These are phyloP conservation scores for Eilema depressum DNA, from an alignment of 2,888 invertebrate species.

Conservation along the genomic window DNA sequence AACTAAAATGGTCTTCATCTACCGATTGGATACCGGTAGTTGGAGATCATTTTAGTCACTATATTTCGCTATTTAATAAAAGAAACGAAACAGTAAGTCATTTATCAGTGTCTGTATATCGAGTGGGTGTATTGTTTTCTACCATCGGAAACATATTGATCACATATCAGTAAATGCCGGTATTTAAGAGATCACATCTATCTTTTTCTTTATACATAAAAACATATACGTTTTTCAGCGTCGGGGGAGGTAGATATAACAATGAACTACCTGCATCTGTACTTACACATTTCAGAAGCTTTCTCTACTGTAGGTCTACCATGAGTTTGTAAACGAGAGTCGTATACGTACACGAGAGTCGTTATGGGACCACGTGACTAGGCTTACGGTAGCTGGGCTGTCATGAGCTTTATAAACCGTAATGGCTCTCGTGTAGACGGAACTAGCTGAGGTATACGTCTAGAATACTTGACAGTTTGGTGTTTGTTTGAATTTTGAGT, in stretches of 20 bases:
- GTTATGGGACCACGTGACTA: no score
- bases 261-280: background rate
- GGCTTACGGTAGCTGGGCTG: no score
- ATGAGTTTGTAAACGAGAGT: no score
- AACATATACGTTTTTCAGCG: no score
- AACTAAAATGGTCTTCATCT: background rate
- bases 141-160: background rate
- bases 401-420: no score
- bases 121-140: background rate
- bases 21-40: background rate
- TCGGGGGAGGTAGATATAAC: background rate
- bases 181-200: slow-evolving; percentile 14
- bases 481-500: no score
- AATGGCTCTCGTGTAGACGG: no score
- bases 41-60: background rate
- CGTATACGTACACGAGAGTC: no score
- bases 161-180: slow-evolving; percentile 15
- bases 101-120: background rate
- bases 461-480: no score
- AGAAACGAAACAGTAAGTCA: background rate
- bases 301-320: no score
- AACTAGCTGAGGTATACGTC: no score
- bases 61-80: background rate
- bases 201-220: background rate
- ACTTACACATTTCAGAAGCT: background rate